A percentile compares a stretch with the other conserved stretches of the same genome.
phyloP scores from a whole-genome alignment of 2,888 invertebrate genomes.

The Leucophenga maculata region DNA sequence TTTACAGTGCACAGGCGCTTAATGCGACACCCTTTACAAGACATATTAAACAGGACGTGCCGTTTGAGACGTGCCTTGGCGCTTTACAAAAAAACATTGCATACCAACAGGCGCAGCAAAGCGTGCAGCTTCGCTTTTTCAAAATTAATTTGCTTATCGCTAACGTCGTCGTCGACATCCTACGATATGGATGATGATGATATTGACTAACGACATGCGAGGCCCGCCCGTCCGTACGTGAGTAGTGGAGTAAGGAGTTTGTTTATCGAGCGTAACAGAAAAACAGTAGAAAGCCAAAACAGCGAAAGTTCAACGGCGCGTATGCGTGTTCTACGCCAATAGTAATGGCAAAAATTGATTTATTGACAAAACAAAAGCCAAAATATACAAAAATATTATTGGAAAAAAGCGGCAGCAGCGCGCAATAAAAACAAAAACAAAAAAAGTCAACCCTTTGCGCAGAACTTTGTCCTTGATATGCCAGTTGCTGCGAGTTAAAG shows the following conservation, averaged over 20 bases:
- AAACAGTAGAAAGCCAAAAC: slow-evolving; percentile 34
- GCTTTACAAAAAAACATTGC: neutral
- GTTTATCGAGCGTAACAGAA: neutral
- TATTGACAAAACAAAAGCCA: slow-evolving; percentile 63
- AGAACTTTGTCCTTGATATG: slow-evolving; percentile 34
- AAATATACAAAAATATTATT: neutral
- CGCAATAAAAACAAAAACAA: slow-evolving; percentile 41
- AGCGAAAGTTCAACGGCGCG: slow-evolving; percentile 55
- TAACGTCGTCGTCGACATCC: slow-evolving; percentile 45
- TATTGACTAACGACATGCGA: slow-evolving; percentile 25
- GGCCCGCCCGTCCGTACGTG: neutral
- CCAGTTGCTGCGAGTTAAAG: slow-evolving; percentile 21
- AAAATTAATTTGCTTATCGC: slow-evolving; percentile 67
- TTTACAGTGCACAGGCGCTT: too few species aligned
- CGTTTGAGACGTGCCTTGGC: slow-evolving; percentile 1
- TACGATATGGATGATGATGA: too few species aligned
- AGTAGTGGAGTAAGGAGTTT: neutral
- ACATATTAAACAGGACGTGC: neutral
- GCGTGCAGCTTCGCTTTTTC: slow-evolving; percentile 27
- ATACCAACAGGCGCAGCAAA: slow-evolving; percentile 24
- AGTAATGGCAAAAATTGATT: slow-evolving; percentile 64
- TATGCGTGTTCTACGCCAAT: slow-evolving; percentile 56
- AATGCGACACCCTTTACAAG: too few species aligned
- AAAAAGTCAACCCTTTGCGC: slow-evolving; percentile 47
- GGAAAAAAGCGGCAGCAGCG: slow-evolving; percentile 23